phyloP scores from a whole-genome alignment of 2,797 vertebrate genomes.

The Capromys pilorides region DNA sequence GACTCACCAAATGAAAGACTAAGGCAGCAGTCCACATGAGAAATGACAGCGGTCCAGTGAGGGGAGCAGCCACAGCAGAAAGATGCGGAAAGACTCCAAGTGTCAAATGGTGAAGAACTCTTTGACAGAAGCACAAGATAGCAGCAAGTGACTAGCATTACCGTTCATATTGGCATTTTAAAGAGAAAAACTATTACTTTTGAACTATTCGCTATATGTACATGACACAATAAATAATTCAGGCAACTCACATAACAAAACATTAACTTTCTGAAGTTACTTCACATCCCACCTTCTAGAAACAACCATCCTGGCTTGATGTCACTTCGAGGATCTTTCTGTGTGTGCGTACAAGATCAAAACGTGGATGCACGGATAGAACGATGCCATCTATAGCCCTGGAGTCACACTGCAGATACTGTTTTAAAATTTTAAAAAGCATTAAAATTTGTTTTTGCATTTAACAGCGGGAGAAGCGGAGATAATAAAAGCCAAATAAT shows the following conservation, averaged over 20 bases:
- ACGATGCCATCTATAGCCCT: not conserved
- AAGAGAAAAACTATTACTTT: conserved; percentile 41
- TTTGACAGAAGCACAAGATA: not conserved
- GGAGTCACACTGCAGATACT: not conserved
- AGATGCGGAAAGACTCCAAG: not conserved
- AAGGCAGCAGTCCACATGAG: not conserved
- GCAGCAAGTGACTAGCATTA: not conserved
- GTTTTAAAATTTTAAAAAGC: conserved; percentile 27
- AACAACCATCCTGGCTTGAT: not conserved
- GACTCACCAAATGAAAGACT: not conserved
- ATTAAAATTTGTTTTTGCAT: conserved; percentile 19
- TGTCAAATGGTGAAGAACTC: not conserved
- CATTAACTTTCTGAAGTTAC: not conserved
- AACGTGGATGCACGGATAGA: not conserved
- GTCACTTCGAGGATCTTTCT: not conserved
- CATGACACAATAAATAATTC: conserved; percentile 3
- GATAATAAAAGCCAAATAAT: not conserved
- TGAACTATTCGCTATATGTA: not conserved
- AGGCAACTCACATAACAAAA: not conserved
- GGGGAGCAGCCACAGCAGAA: not conserved
- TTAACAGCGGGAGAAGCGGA: conserved; percentile 39
- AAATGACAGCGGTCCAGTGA: not conserved
- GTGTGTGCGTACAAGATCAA: not conserved
- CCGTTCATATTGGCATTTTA: conserved; percentile 27
- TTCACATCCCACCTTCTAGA: not conserved